Evolutionary conservation across 2,888 invertebrate genomes (phyloP), one percentile per base, ranked within the genome.

Genomic region (Nymphalis c-album): DNA sequence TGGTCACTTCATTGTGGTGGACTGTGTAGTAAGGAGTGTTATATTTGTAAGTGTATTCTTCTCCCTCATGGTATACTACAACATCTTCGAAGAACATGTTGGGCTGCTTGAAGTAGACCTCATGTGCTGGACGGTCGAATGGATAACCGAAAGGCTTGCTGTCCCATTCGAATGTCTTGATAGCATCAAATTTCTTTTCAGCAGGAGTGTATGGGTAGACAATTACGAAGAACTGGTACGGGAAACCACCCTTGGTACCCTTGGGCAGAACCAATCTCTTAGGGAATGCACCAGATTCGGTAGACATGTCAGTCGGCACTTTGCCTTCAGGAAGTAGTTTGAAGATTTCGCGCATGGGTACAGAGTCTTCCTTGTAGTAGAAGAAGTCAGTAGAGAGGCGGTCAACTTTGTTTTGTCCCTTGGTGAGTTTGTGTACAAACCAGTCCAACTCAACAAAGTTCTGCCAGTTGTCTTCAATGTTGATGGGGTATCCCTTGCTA

Each of bases 201-300:
- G 88, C 81, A 10, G 85, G 82, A 59, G 89, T 85, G 76, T 88
- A 92, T 58, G 94, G 94, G 75, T 93, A 93, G 26, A 94, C 92
- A 61, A 94, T 92, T 63, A 95, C 93, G 85, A 94, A 95, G 70
- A 96, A 78, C 75, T 94, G 94, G 90, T 94, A 94, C 63, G 94
- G 93, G 85, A 93, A 93, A 63, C 97, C 96, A 72, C 94, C 93
- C 50, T 86, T 87, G 74, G 92, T 94, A 80, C 97, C 97, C 80
- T 93, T 95, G 48, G 97, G 96, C 68, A 97, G 84, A 79, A 96
- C 86, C 62, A 96, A 87, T 73, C 95, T 94, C 70, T 94, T 92
- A 5, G 96, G 96, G 87, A 94, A 93, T 63, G 93, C 93, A 72
- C 93, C 94, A 75, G 94, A 91, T 57, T 90, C 85, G 71, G 92